Base-by-base conservation (phyloP, 2,797 vertebrate species). In the Bucorvus abyssinicus region DNA sequence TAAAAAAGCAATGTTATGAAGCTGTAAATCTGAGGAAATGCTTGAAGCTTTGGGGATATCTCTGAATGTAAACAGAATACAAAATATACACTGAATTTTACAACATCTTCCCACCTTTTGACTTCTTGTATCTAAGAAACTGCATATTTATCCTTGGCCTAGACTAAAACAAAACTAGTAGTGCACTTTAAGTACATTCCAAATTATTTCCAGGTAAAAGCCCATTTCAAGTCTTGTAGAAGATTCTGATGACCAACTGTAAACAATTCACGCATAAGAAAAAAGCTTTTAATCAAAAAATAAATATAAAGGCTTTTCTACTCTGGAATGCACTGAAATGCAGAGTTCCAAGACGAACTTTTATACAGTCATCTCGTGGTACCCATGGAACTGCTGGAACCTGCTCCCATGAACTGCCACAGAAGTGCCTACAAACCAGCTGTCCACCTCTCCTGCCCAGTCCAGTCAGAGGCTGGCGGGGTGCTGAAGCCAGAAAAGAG, bases 1-100 rank as follows among this genome's bases (percentile, higher is more conserved):
- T 95, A 78, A 95, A 95, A 95, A 74, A 59, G 18, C 70, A 64
- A 45, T 38, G 89, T 56, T 93, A 67, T 93, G 65, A 96, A 95
- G 63, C 69, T 83, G 40, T 93, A 86, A 89, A 94, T 82, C 79
- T 87, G 64, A 93, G 73, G 61, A 86, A 95, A 68, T 23, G 5
- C 45, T 81, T 85, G 56, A 71, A 94, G 30, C 53, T 96, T 53
- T 91, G 81, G 40, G 52, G 75, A 81, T 83, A 75, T 61, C 53
- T 73, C 50, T 78, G 79, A 79, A 94, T 53, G 53, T 87, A 96
- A 97, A 94, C 87, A 94, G 55, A 91, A 79, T 38, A 84, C 69
- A 82, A 95, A 91, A 63, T 81, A 93, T 45, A 94, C 30, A 81
- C 59, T 55, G 61, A 63, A 63, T 91, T 94, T 94, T 87, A 55